Base-by-base conservation (phyloP, 92 coral and sea anemone species). In the Porites cylindrica region DNA sequence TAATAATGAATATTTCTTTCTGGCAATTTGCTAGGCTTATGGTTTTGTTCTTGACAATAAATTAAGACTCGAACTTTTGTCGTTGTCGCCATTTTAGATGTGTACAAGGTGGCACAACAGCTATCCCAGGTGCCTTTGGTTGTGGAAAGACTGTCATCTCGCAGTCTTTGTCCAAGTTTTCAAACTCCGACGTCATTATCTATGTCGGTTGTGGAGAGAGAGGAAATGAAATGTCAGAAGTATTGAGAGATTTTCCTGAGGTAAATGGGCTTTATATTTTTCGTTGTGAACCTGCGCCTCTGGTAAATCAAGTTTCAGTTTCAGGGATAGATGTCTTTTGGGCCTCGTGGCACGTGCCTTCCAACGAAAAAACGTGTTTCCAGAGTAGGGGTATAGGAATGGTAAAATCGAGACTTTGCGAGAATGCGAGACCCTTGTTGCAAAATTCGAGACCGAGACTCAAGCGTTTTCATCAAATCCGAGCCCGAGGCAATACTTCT, bases 211-310 rank as follows among this genome's bases (percentile, higher is more conserved):
- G 99, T 82, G 99, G 99, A 9, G 99, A 97, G 91, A 95, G 99
- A 93, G 99, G 99, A 84, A 97, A 97, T 76, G 99, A 97, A 72
- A 97, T 97, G 99, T 97, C 99, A 61, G 99, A 97, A 95, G 99
- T 97, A 92, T 88, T 97, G 53, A 81, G 99, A 83, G 99, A 97
- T 90, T 97, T 97, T 88, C 99, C 99, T 10, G 99, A 97, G 99
- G 99, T 97, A 89, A 63, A 20, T 4, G 19, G 5, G 51, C 8
- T 47, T 61, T 89, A 10, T 26, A 3, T 18, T 52, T 26, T 5
- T 16, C 17, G 20, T 70, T 32, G 21, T 32, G 11, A 9, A 4
- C 1, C 0, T 38, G 47, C 6, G 47, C 47, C 47, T 38, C 47
- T 5, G 47, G 47, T 38, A 38, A 38, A 38, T 38, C 47, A 38